Evolutionary conservation across 2,113 vertebrate species (phyloP), one percentile per base, ranked within the genome.

Genomic region (Mugil cephalus): DNA sequence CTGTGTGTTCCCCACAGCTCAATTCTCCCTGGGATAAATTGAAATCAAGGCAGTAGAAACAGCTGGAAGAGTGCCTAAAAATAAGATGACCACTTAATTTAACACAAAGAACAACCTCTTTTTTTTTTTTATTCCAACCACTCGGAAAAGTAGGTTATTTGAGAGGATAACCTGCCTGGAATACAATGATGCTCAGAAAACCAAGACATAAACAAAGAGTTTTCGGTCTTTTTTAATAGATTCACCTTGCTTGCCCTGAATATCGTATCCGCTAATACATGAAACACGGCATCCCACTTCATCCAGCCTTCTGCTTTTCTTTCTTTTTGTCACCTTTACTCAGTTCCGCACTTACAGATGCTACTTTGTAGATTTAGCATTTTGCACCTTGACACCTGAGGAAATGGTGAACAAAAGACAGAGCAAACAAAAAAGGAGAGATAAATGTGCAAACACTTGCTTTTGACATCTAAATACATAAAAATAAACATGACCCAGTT

Each of bases 1-100:
- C 45, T 36, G 36, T 68, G 47, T 78, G 74, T 56, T n/a, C 51
- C 55, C 42, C 60, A 48, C 55, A 35, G 79, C 53, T 48, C 17
- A 78, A 85, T 83, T 81, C 72, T 84, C 87, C 7, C 11, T 0
- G 40, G 79, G 64, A 89, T 79, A 61, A 71, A 74, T 34, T 67
- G 72, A 66, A 79, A 80, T 66, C 64, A 47, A 74, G 50, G 61
- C 50, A 15, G 34, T 51, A 35, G 68, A 34, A 69, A 55, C 2
- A 3, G 0, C 63, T 34, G n/a, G 35, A 51, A 70, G 51, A 54
- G 59, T 53, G 54, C 56, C 83, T 70, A 79, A 73, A 87, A 86
- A 86, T 79, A 87, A 78, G 68, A 65, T 48, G 62, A 55, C 51
- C 67, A 78, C 34, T 61, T 69, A 52, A 56, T 75, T 56, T 75